phyloP scores from a whole-genome alignment of 37 sponge, comb jelly and placozoan species.

The Spongilla lacustris region DNA sequence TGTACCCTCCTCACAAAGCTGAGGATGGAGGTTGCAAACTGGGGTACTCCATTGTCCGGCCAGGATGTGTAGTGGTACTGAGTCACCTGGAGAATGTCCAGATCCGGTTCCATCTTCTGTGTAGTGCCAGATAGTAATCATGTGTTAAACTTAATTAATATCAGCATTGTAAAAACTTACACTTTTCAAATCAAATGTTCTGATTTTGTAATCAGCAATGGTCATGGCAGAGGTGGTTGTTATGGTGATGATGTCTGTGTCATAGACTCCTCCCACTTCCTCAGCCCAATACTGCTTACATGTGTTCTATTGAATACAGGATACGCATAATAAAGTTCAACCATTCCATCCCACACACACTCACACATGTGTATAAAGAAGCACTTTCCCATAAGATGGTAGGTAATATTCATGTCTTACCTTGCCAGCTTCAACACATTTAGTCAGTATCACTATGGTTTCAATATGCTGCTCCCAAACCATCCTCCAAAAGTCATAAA shows the following conservation, averaged over 20 bases:
- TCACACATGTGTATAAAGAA: too few relatives aligned
- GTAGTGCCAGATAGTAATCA: neutral
- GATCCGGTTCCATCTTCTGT: conserved; percentile 17
- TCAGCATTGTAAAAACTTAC: conserved; percentile 38
- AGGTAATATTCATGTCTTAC: conserved; percentile 7
- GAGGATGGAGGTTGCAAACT: conserved; percentile 67
- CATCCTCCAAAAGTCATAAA: conserved; percentile 74
- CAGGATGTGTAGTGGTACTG: conserved; percentile 70
- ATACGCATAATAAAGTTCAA: neutral
- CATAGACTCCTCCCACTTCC: conserved; percentile 54
- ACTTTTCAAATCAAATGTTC: conserved; percentile 44
- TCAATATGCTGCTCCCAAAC: conserved; percentile 56
- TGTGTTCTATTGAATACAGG: conserved; percentile 44
- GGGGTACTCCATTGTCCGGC: conserved; percentile 78
- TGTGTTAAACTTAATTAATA: neutral
- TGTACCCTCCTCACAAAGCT: conserved; percentile 53
- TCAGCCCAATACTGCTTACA: conserved; percentile 96
- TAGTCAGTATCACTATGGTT: conserved; percentile 74
- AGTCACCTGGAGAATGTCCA: conserved; percentile 26
- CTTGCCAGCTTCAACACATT: conserved; percentile 62
- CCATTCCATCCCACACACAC: too few relatives aligned
- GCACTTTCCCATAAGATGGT: neutral
- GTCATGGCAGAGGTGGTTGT: conserved; percentile 51
- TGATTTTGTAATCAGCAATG: conserved; percentile 78
- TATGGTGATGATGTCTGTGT: conserved; percentile 28